phyloP scores from a whole-genome alignment of 2,888 invertebrate genomes.

The Sphaerophoria taeniata region DNA sequence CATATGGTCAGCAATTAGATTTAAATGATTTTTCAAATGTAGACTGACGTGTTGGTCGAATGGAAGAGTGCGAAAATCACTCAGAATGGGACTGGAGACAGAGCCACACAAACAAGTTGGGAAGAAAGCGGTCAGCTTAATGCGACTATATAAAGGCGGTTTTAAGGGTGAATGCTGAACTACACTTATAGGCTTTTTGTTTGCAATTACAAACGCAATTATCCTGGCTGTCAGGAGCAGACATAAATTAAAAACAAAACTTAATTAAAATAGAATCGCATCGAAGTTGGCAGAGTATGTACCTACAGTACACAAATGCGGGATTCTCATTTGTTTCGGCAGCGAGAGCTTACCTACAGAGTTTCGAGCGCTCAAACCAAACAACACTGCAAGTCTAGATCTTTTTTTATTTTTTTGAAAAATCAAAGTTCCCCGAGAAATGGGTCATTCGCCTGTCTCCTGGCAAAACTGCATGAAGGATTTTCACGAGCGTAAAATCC shows the following conservation, averaged over 20 bases:
- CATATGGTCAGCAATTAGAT: conserved; percentile 70
- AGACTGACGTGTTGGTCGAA: background rate
- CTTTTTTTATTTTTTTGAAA: no score
- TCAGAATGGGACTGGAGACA: conserved; percentile 10
- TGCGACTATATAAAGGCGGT: no score
- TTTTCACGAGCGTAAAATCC: conserved; percentile 61
- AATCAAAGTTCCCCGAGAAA: conserved; percentile 5
- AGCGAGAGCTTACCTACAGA: no score
- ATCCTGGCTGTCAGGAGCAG: conserved; percentile 62
- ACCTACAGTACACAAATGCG: background rate
- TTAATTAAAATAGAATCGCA: conserved; percentile 55
- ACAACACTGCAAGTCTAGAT: no score
- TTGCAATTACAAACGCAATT: conserved; percentile 69
- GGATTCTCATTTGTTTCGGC: background rate
- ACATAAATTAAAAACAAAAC: conserved; percentile 65
- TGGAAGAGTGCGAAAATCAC: background rate
- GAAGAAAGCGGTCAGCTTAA: background rate
- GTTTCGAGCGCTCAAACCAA: no score
- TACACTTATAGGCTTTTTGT: conserved; percentile 37
- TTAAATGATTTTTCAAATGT: conserved; percentile 69
- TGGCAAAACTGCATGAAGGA: conserved; percentile 27
- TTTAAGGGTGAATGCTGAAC: conserved; percentile 31
- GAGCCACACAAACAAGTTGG: background rate
- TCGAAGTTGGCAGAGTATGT: background rate
- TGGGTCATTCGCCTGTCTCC: conserved; percentile 59